Percentiles rank a stretch among this genome's conserved stretches.
Evolutionary conservation across 64 coral and sea anemone species (phyloP).

Genomic region (Acropora yongei): DNA sequence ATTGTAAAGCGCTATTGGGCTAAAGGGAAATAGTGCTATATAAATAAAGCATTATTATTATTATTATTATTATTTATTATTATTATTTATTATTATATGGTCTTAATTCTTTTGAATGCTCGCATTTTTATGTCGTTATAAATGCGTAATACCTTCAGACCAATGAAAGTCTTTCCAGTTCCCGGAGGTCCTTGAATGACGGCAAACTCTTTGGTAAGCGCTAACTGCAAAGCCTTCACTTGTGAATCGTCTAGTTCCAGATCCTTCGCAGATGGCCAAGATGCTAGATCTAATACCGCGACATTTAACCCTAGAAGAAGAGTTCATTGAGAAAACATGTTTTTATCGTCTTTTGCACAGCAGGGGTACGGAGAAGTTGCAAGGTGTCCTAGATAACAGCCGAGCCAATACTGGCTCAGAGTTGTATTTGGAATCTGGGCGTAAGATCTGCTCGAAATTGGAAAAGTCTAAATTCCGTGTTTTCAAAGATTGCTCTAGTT

Average conservation of each 20-base stretch:
- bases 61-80: no score
- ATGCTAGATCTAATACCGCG: conserved; percentile 9
- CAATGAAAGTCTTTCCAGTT: conserved; percentile 70
- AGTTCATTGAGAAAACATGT: no score
- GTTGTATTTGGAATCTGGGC: no score
- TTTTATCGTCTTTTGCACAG: background rate
- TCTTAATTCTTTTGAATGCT: background rate
- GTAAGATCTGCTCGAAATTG: no score
- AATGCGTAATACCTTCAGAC: conserved; percentile 56
- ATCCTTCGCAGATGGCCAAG: conserved; percentile 61
- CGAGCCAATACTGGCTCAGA: no score
- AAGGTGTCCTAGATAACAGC: no score
- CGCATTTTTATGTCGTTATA: background rate
- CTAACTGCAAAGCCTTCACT: conserved; percentile 62
- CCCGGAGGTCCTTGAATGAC: conserved; percentile 70
- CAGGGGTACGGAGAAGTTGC: no score
- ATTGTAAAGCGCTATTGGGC: no score
- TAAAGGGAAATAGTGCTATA: no score
- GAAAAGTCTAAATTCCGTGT: no score
- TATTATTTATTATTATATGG: background rate
- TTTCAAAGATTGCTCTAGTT: no score
- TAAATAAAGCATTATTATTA: no score
- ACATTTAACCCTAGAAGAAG: background rate
- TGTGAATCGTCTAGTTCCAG: conserved; percentile 63
- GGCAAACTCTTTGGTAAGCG: conserved; percentile 71